Base-by-base conservation (phyloP, 2,888 invertebrate species). In the Coenonympha arcania region DNA sequence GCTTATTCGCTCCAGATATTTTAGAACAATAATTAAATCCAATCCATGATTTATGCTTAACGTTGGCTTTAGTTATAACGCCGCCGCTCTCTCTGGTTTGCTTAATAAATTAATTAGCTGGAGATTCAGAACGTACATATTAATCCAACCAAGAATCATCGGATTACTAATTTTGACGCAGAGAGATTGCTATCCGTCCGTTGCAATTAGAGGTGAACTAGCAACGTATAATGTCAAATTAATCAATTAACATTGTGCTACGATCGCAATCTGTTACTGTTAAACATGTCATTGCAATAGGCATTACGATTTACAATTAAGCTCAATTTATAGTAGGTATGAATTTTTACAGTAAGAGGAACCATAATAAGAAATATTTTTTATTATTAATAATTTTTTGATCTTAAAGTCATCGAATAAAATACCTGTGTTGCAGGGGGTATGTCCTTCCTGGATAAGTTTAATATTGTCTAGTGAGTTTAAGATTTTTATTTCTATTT, bases 191-290 rank as follows among this genome's bases (percentile, higher is more conserved):
- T 20, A 28, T 28, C 40, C 31, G 40, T 18, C 40, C 26, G 37
- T 33, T 44, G 16, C 43, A 31, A 28, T 37, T 26, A 39, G 13
- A 22, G 39, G 30, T 20, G 24, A 34, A 39, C 16, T 24, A 31
- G 43, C 39, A 33, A 44, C 24, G 16, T 31, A 6, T 15, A 28
- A n/a, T 19, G 30, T 31, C 39, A 24, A 39, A 39, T 43, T 44
- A 43, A 43, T 39, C 24, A 26, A 16, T 26, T 19, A 20, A 28
- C 39, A 18, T 18, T 18, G 24, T 18, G 18, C 13, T 28, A 36
- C 26, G 20, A 41, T 47, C 30, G 66, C 70, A 71, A 69, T 71
- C 62, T 66, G 19, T 34, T 44, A 22, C 9, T 24, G 11, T 16
- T 24, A 3, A 9, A 33, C n/a, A 9, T 11, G 26, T 24, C n/a